phyloP scores from a whole-genome alignment of 1,140 invertebrate species.

The Brachionus manjavacas region DNA sequence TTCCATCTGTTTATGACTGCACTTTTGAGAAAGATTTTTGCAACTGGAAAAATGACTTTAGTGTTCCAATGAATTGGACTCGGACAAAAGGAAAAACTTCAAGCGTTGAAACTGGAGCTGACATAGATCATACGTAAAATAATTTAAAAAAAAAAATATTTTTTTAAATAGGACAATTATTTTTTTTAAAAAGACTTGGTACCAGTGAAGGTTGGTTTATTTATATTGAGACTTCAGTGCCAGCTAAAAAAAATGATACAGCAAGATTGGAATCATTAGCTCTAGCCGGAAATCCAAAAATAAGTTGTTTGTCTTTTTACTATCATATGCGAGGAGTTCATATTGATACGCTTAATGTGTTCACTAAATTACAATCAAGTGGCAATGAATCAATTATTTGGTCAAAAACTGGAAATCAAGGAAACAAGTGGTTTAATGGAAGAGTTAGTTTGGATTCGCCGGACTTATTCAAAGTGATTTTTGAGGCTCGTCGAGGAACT shows the following conservation, averaged over 20 bases:
- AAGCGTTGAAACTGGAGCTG: slow-evolving; percentile 11
- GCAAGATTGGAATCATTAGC: slow-evolving; percentile 13
- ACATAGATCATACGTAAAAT: slow-evolving; percentile 18
- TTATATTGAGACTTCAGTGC: slow-evolving; percentile 7
- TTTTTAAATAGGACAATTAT: neutral
- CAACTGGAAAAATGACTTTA: slow-evolving; percentile 49
- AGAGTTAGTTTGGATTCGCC: slow-evolving; percentile 45
- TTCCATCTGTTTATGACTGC: slow-evolving; percentile 47
- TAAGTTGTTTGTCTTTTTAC: slow-evolving; percentile 46
- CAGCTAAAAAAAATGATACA: slow-evolving; percentile 20
- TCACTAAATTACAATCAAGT: neutral
- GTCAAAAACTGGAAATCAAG: slow-evolving; percentile 33
- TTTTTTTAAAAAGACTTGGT: neutral
- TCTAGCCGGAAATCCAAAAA: neutral
- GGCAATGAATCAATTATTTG: slow-evolving; percentile 22
- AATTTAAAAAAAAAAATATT: neutral
- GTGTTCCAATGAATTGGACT: slow-evolving; percentile 43
- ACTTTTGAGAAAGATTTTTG: slow-evolving; percentile 51
- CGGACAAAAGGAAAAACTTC: slow-evolving; percentile 12
- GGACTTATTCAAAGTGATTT: slow-evolving; percentile 46
- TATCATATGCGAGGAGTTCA: slow-evolving; percentile 48
- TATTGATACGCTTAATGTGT: slow-evolving; percentile 43
- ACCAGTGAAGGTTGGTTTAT: slow-evolving; percentile 20
- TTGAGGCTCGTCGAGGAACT: slow-evolving; percentile 48
- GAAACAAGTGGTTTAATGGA: slow-evolving; percentile 32